Evolutionary conservation across 2,797 vertebrate species (phyloP).

Genomic region (Phoeniculus purpureus): DNA sequence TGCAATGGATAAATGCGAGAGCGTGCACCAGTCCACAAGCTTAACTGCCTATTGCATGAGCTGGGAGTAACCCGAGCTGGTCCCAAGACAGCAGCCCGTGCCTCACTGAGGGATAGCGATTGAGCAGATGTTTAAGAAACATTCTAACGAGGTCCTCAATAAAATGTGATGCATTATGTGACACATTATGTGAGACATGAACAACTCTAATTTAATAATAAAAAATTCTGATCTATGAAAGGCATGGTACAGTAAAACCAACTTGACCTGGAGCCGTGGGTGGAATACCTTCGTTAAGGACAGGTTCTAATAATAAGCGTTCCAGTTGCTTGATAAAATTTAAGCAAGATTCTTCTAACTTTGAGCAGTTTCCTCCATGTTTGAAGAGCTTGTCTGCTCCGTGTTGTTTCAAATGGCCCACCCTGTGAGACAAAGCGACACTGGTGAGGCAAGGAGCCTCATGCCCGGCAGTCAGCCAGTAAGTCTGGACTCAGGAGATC

Average conservation of each 20-base stretch:
- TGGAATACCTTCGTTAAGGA: neutral
- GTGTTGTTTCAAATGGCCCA: accelerated
- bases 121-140: neutral
- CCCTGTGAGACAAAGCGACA: accelerated
- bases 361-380: neutral
- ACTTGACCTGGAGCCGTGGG: neutral
- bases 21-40: neutral
- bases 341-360: neutral
- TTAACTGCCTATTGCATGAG: neutral
- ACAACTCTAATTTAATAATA: constrained; percentile 8
- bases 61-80: neutral
- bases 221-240: neutral
- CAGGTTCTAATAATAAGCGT: neutral
- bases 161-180: neutral
- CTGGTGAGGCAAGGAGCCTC: neutral
- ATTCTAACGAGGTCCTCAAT: constrained; percentile 9
- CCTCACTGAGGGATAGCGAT: neutral
- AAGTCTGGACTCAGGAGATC: neutral
- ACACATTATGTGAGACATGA: neutral
- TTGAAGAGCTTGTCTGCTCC: neutral
- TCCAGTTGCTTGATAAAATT: neutral
- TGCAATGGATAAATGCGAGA: neutral
- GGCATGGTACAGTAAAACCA: neutral
- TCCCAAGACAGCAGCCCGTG: neutral
- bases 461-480: neutral